Base-by-base conservation (phyloP, 2,888 invertebrate genomes). In the Lacanobia wlatinum region DNA sequence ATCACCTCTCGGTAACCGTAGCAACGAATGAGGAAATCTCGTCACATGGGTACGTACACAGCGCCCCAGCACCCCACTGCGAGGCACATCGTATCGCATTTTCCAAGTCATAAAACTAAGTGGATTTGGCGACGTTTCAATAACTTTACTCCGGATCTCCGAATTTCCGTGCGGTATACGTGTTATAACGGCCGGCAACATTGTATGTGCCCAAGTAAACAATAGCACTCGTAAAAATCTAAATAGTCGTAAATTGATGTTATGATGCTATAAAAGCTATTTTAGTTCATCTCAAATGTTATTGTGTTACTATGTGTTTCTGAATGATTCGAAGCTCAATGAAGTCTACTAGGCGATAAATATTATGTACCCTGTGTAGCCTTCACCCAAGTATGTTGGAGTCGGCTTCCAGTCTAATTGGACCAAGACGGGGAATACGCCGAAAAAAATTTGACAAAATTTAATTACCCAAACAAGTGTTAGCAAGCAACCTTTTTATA, bases 51-150 rank as follows among this genome's bases (percentile, higher is more conserved):
- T 62, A 50, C 21, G 16, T 59, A 60, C 53, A 80, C 82, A 78
- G 48, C 18, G 18, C 18, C 48, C 48, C 81, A 73, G 81, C 82
- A 70, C 82, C 85, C 85, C 74, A 71, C 83, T 65, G 82, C 70
- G 78, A 76, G 80, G 84, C 85, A 76, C 76, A 86, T 87, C 91
- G 89, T 91, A 92, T 93, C 92, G 89, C 90, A 93, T 95, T 95
- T 94, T 94, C 95, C 94, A 89, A 90, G 87, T 91, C 95, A 94
- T 94, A 92, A 93, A 93, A 91, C 94, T 95, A 93, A 95, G 94
- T 94, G 95, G 94, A 95, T 95, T 93, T 93, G 89, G 91, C 91
- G 90, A 93, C 90, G 93, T 92, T 94, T 95, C 94, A 94, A 94
- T 94, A 94, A 92, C 90, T 92, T 91, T 87, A 84, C 86, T 84